Percentiles rank a stretch among this genome's conserved stretches.
These are phyloP conservation scores for Pogonophryne albipinna DNA, from an alignment of 2,797 vertebrate genomes.

Conservation along the genomic window DNA sequence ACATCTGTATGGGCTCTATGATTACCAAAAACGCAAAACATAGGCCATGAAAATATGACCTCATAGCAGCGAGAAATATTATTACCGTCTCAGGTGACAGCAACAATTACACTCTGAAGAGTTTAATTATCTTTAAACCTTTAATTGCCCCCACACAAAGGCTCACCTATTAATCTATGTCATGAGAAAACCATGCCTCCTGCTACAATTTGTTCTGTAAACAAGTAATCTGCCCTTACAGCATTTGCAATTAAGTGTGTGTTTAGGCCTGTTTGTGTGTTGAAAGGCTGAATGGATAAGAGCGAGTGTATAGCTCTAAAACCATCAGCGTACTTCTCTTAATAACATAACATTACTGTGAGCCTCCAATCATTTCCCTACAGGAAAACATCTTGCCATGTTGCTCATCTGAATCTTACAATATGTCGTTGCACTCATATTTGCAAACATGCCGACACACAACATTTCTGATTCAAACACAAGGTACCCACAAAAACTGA, in stretches of 20 bases:
- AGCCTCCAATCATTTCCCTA: conserved; percentile 11
- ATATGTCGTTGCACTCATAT: not conserved
- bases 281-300: conserved; percentile 18
- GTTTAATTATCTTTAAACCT: conserved; percentile 41
- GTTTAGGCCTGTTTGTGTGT: conserved; percentile 20
- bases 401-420: conserved; percentile 15
- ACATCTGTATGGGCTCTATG: conserved; percentile 25
- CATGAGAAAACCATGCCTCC: conserved; percentile 36
- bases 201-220: conserved; percentile 35
- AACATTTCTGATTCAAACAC: not conserved
- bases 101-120: conserved; percentile 30
- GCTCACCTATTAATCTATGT: conserved; percentile 34
- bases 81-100: conserved; percentile 57
- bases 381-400: not conserved
- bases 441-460: not conserved
- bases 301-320: conserved; percentile 1
- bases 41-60: conserved; percentile 48
- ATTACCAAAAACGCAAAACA: conserved; percentile 34
- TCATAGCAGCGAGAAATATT: conserved; percentile 52
- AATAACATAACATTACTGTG: conserved; percentile 25
- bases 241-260: conserved; percentile 7
- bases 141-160: conserved; percentile 14
- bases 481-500: not conserved
- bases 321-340: not conserved
- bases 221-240: conserved; percentile 33